phyloP scores from a whole-genome alignment of 1,140 invertebrate species.

The Grapholita molesta region DNA sequence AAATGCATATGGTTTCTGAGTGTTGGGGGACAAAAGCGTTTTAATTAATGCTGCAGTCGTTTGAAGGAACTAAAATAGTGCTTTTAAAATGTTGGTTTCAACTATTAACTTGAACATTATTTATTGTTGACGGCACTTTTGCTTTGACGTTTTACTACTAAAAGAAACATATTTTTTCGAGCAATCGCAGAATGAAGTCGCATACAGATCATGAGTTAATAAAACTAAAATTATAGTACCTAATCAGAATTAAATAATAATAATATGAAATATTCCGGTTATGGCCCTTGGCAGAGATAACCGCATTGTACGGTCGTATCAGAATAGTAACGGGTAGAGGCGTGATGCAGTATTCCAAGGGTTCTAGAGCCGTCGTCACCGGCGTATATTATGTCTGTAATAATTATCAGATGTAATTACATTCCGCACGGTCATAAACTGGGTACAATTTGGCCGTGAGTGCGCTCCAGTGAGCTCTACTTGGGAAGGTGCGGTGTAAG shows the following conservation, averaged over 20 bases:
- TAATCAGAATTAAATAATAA: too few relatives aligned
- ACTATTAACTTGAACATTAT: neutral
- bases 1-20: neutral
- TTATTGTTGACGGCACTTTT: neutral
- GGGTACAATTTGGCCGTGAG: conserved; percentile 42
- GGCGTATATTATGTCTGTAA: neutral
- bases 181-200: too few relatives aligned
- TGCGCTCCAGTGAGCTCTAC: conserved; percentile 45
- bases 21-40: neutral
- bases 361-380: neutral
- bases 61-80: neutral
- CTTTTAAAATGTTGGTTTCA: neutral
- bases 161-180: neutral
- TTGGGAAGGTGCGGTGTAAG: conserved; percentile 34
- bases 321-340: neutral
- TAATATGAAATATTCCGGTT: too few relatives aligned
- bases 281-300: too few relatives aligned
- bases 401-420: conserved; percentile 17
- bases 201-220: too few relatives aligned
- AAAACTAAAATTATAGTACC: too few relatives aligned
- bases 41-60: neutral
- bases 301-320: too few relatives aligned
- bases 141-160: neutral
- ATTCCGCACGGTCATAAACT: conserved; percentile 26
- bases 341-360: neutral